Evolutionary conservation across 2,888 invertebrate species (phyloP).

Genomic region (Erannis defoliaria): DNA sequence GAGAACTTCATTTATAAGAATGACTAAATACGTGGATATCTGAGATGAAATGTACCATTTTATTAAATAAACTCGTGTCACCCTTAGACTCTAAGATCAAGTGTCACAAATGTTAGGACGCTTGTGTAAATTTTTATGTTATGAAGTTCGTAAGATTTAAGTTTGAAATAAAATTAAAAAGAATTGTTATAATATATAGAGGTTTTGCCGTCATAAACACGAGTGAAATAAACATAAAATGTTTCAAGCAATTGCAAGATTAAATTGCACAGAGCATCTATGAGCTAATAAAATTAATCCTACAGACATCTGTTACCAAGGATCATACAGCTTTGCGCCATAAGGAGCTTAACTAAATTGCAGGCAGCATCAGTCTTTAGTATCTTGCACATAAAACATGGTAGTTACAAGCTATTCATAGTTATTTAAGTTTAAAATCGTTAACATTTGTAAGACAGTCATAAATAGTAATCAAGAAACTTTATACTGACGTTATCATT

Average conservation of each 20-base stretch:
- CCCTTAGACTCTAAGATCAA: too few relatives aligned
- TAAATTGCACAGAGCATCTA: conserved; percentile 12
- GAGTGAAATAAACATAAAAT: conserved; percentile 5
- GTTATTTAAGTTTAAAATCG: conserved; percentile 26
- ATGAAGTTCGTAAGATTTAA: not conserved
- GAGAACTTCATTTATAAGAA: too few relatives aligned
- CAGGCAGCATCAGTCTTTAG: conserved; percentile 11
- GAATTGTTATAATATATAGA: not conserved
- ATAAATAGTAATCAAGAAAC: conserved; percentile 26
- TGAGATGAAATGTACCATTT: too few relatives aligned
- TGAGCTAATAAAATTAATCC: conserved; percentile 28
- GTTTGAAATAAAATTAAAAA: not conserved
- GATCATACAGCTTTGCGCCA: conserved; percentile 29
- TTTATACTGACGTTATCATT: conserved; percentile 21
- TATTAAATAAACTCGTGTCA: too few relatives aligned
- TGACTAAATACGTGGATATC: too few relatives aligned
- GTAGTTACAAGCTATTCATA: conserved; percentile 20
- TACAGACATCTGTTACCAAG: conserved; percentile 35
- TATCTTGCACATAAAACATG: conserved; percentile 17
- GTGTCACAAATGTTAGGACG: too few relatives aligned
- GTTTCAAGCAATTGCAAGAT: conserved; percentile 4
- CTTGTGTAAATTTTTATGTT: too few relatives aligned
- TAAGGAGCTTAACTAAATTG: conserved; percentile 35
- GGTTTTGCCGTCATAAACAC: not conserved
- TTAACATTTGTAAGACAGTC: conserved; percentile 24